These are phyloP conservation scores for Malthinus seriepunctatus DNA, from an alignment of 2,888 invertebrate genomes.

Conservation along the genomic window DNA sequence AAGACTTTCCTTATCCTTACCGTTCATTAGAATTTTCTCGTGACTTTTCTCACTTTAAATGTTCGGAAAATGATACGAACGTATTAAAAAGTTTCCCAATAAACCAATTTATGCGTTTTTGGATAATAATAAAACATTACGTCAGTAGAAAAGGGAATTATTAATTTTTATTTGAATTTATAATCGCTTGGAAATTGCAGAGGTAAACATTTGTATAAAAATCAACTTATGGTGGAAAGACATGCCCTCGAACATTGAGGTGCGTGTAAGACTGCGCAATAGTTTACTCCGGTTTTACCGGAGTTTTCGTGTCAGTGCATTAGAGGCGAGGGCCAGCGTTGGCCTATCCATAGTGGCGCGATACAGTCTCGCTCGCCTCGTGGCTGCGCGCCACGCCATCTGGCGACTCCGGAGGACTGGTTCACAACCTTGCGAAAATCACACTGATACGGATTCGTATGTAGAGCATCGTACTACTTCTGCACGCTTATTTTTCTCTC, in stretches of 20 bases:
- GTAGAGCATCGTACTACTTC: conserved; percentile 37
- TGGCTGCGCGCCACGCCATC: conserved; percentile 73
- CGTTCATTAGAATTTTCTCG: too few relatives aligned
- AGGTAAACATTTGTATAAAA: conserved; percentile 15
- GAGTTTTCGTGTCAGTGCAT: conserved; percentile 42
- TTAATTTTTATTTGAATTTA: conserved; percentile 14
- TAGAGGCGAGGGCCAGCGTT: conserved; percentile 44
- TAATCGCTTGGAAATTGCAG: conserved; percentile 15
- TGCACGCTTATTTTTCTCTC: conserved; percentile 18
- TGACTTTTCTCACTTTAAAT: too few relatives aligned
- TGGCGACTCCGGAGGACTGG: conserved; percentile 64
- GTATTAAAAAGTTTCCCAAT: too few relatives aligned
- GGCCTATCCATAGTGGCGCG: conserved; percentile 63
- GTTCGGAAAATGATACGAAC: too few relatives aligned
- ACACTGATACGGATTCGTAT: conserved; percentile 54
- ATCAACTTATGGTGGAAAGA: conserved; percentile 21
- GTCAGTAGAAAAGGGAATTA: conserved; percentile 8
- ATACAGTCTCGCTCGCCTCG: conserved; percentile 71
- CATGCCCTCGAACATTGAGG: conserved; percentile 25
- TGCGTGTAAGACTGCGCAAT: conserved; percentile 34
- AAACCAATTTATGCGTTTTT: too few relatives aligned
- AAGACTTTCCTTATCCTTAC: too few relatives aligned
- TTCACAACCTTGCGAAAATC: conserved; percentile 49
- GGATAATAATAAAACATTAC: background rate
- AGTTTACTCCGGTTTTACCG: conserved; percentile 22